Evolutionary conservation across 2,888 invertebrate genomes (phyloP).

Genomic region (Andrena haemorrhoa): DNA sequence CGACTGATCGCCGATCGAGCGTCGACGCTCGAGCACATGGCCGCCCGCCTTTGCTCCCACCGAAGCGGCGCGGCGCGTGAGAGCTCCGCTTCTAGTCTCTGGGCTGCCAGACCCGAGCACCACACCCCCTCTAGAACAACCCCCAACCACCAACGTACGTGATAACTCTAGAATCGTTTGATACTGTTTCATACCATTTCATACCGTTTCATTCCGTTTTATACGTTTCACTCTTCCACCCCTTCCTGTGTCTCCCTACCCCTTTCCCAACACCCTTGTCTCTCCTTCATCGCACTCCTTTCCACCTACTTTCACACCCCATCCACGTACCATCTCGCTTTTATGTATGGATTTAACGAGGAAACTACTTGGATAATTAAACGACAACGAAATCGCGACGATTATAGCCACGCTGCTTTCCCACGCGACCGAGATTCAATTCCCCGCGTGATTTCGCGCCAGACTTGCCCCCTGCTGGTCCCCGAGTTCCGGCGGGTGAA

Average conservation of each 20-base stretch:
- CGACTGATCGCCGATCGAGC: constrained; percentile 80
- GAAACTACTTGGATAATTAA: not conserved
- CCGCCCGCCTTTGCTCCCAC: constrained; percentile 70
- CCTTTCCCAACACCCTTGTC: not conserved
- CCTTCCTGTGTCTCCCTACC: not conserved
- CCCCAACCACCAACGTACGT: not conserved
- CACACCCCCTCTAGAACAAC: constrained; percentile 25
- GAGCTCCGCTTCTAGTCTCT: constrained; percentile 59
- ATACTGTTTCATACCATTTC: too few species aligned
- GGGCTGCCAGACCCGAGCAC: constrained; percentile 53
- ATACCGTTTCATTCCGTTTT: too few species aligned
- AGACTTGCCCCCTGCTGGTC: not conserved
- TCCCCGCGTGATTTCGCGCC: too few species aligned
- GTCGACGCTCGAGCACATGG: constrained; percentile 83
- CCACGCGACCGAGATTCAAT: not conserved
- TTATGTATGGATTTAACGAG: not conserved
- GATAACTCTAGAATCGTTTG: constrained; percentile 11
- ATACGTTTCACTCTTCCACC: constrained; percentile 22
- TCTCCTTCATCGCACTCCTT: not conserved
- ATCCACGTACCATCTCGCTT: not conserved
- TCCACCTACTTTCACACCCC: not conserved
- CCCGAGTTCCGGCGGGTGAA: not conserved
- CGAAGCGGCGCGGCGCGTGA: constrained; percentile 1
- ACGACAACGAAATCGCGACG: not conserved
- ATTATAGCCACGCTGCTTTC: not conserved